Conservation (phyloP, 2,888 invertebrate species). For the Sipunculus nudus region DNA sequence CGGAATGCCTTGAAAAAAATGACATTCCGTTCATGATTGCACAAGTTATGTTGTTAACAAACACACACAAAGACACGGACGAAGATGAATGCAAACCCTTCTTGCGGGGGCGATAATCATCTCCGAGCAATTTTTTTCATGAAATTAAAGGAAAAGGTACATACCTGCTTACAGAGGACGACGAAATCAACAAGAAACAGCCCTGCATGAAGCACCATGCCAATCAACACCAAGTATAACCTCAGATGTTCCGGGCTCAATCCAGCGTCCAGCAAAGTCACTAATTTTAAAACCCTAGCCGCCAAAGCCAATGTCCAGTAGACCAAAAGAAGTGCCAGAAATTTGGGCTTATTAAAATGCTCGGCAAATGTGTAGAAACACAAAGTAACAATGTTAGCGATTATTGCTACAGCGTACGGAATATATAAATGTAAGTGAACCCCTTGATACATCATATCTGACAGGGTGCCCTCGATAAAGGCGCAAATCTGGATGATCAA, state of each 20-base stretch:
- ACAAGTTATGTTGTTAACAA: no score
- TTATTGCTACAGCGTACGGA: constrained; percentile 50
- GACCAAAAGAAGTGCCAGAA: constrained; percentile 51
- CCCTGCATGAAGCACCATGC: constrained; percentile 24
- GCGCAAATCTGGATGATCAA: no score
- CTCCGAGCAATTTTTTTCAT: no score
- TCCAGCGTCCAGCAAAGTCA: no score
- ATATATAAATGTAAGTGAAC: constrained; percentile 57
- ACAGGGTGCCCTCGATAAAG: constrained; percentile 60
- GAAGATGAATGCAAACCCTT: no score
- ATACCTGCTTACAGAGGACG: constrained; percentile 22
- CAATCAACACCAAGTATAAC: constrained; percentile 20
- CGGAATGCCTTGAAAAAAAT: no score
- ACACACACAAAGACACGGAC: no score
- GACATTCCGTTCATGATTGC: no score
- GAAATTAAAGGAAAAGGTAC: constrained; percentile 1
- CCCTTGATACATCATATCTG: constrained; percentile 53
- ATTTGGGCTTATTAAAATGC: constrained; percentile 61
- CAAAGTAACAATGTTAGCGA: constrained; percentile 49
- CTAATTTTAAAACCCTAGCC: constrained; percentile 40
- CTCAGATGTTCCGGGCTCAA: constrained; percentile 15
- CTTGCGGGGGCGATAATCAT: no score
- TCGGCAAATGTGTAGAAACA: constrained; percentile 60
- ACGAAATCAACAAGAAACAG: constrained; percentile 24
- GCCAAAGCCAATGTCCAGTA: constrained; percentile 54